A percentile compares a stretch with the other conserved stretches of the same genome.
phyloP scores from a whole-genome alignment of 2,113 vertebrate species.

The Neodontobutis hainanensis region DNA sequence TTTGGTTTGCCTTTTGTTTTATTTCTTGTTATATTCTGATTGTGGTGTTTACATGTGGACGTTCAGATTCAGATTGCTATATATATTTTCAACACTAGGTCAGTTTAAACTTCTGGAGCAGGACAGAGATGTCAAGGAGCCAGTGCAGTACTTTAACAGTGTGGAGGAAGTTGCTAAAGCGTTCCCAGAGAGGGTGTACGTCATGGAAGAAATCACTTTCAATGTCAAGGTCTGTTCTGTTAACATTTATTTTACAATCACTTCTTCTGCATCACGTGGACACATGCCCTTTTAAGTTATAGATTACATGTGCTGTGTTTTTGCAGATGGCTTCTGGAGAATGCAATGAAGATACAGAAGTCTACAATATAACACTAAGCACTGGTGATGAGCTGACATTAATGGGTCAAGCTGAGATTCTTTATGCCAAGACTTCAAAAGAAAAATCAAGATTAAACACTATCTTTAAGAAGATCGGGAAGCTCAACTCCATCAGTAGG shows the following conservation, averaged over 20 bases:
- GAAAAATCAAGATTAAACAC: slow-evolving; percentile 97
- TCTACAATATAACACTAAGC: slow-evolving; percentile 95
- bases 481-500: slow-evolving; percentile 94
- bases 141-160: slow-evolving; percentile 97
- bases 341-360: slow-evolving; percentile 96
- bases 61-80: too few species aligned
- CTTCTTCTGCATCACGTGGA: not conserved
- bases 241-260: too few species aligned
- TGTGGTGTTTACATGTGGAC: too few species aligned
- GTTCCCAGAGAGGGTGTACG: slow-evolving; percentile 98
- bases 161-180: slow-evolving; percentile 99
- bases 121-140: slow-evolving; percentile 98
- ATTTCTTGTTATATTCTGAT: too few species aligned
- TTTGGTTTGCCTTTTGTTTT: too few species aligned
- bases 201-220: slow-evolving; percentile 99
- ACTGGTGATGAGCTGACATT: slow-evolving; percentile 96
- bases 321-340: slow-evolving; percentile 95
- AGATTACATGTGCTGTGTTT: not conserved
- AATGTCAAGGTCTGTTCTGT: slow-evolving; percentile 87
- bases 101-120: slow-evolving; percentile 99
- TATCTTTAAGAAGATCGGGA: slow-evolving; percentile 96
- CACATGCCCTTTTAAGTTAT: not conserved
- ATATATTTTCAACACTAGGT: slow-evolving; percentile 78
- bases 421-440: slow-evolving; percentile 94
- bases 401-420: slow-evolving; percentile 98